Percentiles rank a stretch among this genome's conserved stretches.
Evolutionary conservation across 2,113 vertebrate genomes (phyloP).

Genomic region (Hippocampus zosterae): DNA sequence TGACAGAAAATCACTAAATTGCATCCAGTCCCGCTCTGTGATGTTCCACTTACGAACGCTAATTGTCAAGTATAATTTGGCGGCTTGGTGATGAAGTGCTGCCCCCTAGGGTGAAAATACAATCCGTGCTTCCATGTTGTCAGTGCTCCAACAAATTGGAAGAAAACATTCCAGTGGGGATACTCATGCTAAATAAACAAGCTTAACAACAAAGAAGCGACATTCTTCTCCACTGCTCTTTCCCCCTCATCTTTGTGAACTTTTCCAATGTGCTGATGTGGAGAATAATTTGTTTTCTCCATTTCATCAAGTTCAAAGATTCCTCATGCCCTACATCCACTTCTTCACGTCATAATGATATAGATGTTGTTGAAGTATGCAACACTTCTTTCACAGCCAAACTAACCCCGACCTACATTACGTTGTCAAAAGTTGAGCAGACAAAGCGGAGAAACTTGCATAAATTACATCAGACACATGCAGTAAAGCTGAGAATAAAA

Average conservation of each 20-base stretch:
- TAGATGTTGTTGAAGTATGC: background rate
- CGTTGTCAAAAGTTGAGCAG: background rate
- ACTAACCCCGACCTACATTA: background rate
- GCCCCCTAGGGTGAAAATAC: background rate
- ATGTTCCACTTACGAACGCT: background rate
- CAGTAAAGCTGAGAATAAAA: background rate
- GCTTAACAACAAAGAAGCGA: background rate
- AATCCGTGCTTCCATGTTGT: background rate
- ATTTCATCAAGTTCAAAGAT: background rate
- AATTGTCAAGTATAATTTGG: background rate
- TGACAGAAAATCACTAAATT: background rate
- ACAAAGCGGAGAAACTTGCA: conserved; percentile 1
- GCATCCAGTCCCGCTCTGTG: background rate
- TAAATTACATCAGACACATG: conserved; percentile 1
- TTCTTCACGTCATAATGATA: background rate
- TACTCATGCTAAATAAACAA: too few species aligned
- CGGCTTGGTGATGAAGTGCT: background rate
- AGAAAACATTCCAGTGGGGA: too few species aligned
- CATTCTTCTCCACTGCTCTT: background rate
- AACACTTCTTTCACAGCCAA: background rate
- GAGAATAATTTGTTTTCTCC: background rate
- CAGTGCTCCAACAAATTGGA: too few species aligned
- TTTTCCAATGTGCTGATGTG: background rate
- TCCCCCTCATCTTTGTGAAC: background rate
- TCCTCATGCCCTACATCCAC: background rate